Evolutionary conservation across 1,140 invertebrate genomes (phyloP).

Genomic region (Chionoecetes opilio): DNA sequence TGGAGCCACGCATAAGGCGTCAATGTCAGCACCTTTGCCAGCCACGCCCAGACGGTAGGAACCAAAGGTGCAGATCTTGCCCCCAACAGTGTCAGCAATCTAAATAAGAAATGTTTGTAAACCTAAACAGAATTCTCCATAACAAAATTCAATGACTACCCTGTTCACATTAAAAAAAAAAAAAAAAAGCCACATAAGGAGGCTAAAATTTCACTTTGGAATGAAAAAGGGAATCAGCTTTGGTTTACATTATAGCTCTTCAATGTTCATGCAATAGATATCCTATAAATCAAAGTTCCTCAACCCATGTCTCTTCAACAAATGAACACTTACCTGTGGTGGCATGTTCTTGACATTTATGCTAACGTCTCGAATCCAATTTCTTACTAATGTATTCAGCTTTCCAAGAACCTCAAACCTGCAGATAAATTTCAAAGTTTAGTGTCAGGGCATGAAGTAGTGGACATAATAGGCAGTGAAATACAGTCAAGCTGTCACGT

Average conservation of each 20-base stretch:
- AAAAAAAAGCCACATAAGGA: no score
- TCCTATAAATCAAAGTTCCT: no score
- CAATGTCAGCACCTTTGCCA: slow-evolving; percentile 99
- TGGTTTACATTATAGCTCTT: no score
- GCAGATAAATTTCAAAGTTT: slow-evolving; percentile 55
- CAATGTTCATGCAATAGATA: no score
- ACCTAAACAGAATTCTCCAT: no score
- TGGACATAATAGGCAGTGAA: no score
- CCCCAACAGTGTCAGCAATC: slow-evolving; percentile 88
- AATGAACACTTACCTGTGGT: slow-evolving; percentile 83
- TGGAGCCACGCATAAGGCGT: slow-evolving; percentile 98
- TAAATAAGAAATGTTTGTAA: slow-evolving; percentile 25
- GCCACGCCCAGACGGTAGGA: slow-evolving; percentile 97
- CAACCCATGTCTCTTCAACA: slow-evolving; percentile 85
- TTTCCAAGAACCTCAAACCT: slow-evolving; percentile 88
- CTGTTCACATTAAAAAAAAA: no score
- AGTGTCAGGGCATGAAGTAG: neutral
- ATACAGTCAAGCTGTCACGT: no score
- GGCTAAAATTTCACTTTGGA: no score
- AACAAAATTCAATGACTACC: no score
- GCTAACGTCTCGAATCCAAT: slow-evolving; percentile 96
- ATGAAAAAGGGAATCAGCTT: no score
- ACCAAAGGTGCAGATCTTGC: slow-evolving; percentile 99
- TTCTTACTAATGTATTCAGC: slow-evolving; percentile 94
- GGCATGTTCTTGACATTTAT: slow-evolving; percentile 94